A percentile compares a stretch with the other conserved stretches of the same genome.
Conservation (phyloP, 2,888 invertebrate species). For the Liodrosophila aerea region DNA sequence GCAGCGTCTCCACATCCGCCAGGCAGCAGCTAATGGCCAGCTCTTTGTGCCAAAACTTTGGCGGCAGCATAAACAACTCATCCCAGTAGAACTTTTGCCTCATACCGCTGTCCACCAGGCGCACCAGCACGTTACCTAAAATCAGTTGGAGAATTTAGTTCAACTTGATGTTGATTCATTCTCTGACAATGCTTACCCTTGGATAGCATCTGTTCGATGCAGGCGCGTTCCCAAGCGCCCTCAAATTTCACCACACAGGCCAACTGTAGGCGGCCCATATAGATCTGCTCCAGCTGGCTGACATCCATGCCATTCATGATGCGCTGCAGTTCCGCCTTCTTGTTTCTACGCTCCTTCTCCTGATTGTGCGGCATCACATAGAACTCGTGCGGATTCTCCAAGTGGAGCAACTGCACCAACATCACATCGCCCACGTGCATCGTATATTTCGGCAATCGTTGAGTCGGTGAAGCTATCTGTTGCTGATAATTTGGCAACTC, state of each 20-base stretch:
- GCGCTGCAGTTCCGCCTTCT: constrained; percentile 52
- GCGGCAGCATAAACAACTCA: constrained; percentile 84
- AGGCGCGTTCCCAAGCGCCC: constrained; percentile 75
- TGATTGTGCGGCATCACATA: constrained; percentile 83
- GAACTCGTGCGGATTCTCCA: constrained; percentile 86
- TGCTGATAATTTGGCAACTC: not conserved
- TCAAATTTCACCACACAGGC: constrained; percentile 68
- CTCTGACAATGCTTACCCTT: no score
- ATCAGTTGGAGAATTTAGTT: not conserved
- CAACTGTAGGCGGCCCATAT: constrained; percentile 64
- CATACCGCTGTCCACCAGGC: constrained; percentile 85
- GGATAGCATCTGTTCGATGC: constrained; percentile 65
- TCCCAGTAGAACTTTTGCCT: constrained; percentile 83
- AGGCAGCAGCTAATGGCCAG: constrained; percentile 76
- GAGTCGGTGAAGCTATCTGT: constrained; percentile 6
- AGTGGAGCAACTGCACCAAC: constrained; percentile 84
- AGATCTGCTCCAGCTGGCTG: constrained; percentile 69
- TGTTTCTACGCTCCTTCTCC: not conserved
- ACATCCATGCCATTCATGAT: constrained; percentile 30
- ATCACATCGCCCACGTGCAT: constrained; percentile 53
- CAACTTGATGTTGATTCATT: no score
- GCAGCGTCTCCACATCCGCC: constrained; percentile 82
- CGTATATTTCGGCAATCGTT: constrained; percentile 22
- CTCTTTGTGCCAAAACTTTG: constrained; percentile 57
- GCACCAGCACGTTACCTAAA: constrained; percentile 67